Base-by-base conservation (phyloP, 2,888 invertebrate genomes). In the Drosophila anceps region DNA sequence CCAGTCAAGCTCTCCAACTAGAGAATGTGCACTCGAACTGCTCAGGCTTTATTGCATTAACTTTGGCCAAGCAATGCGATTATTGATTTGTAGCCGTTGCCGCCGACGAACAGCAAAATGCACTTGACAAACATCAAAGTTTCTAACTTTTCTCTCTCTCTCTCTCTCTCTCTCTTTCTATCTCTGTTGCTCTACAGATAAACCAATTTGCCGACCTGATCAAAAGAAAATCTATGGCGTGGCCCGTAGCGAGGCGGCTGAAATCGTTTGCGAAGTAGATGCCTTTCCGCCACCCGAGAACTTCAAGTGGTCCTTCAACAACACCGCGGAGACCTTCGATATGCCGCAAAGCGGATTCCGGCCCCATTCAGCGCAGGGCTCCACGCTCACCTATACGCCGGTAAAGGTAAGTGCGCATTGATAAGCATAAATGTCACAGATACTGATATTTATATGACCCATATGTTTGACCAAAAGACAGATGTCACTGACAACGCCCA, bases 291-390 rank as follows among this genome's bases (percentile, higher is more conserved):
- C 95, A 1, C 97, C 97, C 2, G 96, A 96, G 90, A 96, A 95
- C 90, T 98, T 97, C 93, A 96, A 96, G 86, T 98, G 98, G 98
- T 95, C 96, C 33, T 96, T 98, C 92, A 98, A 98, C 94, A 98
- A 97, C 93, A 96, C 97, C 43, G 95, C 96, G 79, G 97, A 97
- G 91, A 95, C 95, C 82, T 94, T 95, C 74, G 97, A 97, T 90
- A 95, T 97, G 90, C 95, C 96, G 44, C 94, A 95, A 82, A 94
- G 94, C 82, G 95, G 96, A 80, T 96, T 95, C 92, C 90, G 92
- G 50, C 94, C 94, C 59, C 94, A 94, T 75, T 94, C 94, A 10
- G 94, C 94, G 4, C 93, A 93, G 78, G 93, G 93, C 59, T 96
- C 95, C 54, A 95, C 96, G 9, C 94, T 97, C 58, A 95, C 95